phyloP scores from a whole-genome alignment of 2,113 vertebrate genomes.

The Rattus norvegicus region DNA sequence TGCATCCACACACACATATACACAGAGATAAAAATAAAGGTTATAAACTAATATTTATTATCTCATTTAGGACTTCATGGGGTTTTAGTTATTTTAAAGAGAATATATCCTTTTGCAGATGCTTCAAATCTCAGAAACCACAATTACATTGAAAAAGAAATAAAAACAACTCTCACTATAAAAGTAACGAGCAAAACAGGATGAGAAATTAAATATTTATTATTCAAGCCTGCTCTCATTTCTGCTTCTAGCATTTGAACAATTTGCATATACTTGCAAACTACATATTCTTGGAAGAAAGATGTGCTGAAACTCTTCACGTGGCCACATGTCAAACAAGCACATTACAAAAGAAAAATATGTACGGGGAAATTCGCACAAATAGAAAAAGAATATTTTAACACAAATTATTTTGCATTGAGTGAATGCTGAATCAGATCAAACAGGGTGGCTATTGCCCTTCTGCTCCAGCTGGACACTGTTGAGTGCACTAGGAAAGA shows the following conservation, averaged over 20 bases:
- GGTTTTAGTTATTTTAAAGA: slow-evolving; percentile 17
- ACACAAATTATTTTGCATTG: slow-evolving; percentile 48
- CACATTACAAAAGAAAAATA: slow-evolving; percentile 68
- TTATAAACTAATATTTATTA: not conserved
- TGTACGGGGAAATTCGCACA: slow-evolving; percentile 8
- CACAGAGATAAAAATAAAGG: not conserved
- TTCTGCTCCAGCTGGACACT: not conserved
- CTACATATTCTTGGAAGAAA: slow-evolving; percentile 50
- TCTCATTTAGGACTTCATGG: not conserved
- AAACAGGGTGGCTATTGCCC: not conserved
- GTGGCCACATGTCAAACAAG: slow-evolving; percentile 33
- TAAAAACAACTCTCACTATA: not conserved
- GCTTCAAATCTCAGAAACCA: slow-evolving; percentile 21
- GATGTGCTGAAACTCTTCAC: slow-evolving; percentile 1
- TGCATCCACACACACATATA: not conserved
- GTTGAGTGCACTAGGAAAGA: not conserved
- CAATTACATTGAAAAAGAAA: not conserved
- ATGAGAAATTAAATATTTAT: not conserved
- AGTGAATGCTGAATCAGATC: slow-evolving; percentile 32
- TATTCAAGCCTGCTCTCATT: not conserved
- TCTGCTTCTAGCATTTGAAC: slow-evolving; percentile 21
- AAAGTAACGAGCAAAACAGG: not conserved
- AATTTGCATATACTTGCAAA: slow-evolving; percentile 44
- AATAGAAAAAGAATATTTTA: slow-evolving; percentile 63
- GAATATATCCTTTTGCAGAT: not conserved